These are phyloP conservation scores for Panorpa germanica DNA, from an alignment of 2,888 invertebrate genomes.

Conservation along the genomic window DNA sequence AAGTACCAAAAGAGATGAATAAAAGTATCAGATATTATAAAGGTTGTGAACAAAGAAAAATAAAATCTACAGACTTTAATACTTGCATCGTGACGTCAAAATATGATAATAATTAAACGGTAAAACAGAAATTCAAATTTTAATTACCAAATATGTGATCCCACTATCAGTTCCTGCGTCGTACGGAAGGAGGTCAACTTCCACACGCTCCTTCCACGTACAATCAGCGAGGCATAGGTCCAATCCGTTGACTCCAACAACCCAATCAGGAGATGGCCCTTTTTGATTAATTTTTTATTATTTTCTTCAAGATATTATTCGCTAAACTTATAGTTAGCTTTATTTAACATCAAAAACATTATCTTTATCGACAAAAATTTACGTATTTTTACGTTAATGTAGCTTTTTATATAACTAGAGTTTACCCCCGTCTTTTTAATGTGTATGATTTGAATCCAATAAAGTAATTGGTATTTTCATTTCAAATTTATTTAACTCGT, in stretches of 20 bases:
- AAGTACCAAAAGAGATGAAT: no score
- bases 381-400: no score
- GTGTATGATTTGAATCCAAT: no score
- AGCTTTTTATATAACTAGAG: no score
- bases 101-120: slow-evolving; percentile 6
- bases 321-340: no score
- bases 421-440: no score
- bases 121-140: slow-evolving; percentile 7
- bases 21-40: no score
- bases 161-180: slow-evolving; percentile 95
- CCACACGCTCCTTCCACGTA: slow-evolving; percentile 71
- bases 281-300: background rate
- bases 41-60: no score
- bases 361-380: no score
- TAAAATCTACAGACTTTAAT: background rate
- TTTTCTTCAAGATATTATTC: background rate
- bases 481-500: no score
- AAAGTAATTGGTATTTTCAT: no score
- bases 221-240: slow-evolving; percentile 81
- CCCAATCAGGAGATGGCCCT: slow-evolving; percentile 98
- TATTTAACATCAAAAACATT: no score
- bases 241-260: slow-evolving; percentile 76
- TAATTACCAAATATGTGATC: slow-evolving; percentile 66
- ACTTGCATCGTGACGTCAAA: background rate
- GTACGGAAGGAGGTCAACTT: slow-evolving; percentile 77